A percentile compares a stretch with the other conserved stretches of the same genome.
Conservation (phyloP, 37 sponge, comb jelly and placozoan genomes). For the Crambe crambe region DNA sequence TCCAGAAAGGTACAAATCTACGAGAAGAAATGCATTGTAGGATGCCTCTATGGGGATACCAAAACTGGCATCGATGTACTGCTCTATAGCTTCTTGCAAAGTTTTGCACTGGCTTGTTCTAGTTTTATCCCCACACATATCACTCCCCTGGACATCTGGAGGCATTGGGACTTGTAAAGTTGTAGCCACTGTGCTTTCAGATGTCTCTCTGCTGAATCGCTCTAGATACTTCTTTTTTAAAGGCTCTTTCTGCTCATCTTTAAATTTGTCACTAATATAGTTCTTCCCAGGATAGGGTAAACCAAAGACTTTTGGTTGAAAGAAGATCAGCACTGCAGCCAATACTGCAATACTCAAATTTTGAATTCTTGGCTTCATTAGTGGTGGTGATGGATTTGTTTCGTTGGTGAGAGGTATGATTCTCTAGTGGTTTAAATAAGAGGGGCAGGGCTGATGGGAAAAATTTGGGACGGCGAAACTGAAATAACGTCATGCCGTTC, state of each 20-base stretch:
- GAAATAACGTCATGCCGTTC: no score
- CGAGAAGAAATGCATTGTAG: not conserved
- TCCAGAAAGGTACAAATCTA: not conserved
- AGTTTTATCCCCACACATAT: not conserved
- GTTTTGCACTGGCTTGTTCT: not conserved
- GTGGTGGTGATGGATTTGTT: not conserved
- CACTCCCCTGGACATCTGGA: not conserved
- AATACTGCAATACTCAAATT: not conserved
- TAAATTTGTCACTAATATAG: no score
- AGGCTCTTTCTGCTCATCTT: no score
- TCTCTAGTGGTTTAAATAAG: no score
- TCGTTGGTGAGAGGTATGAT: no score
- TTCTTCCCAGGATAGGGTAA: not conserved
- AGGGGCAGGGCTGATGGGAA: no score
- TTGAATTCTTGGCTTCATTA: not conserved
- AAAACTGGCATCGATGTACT: no score
- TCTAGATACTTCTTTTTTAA: no score
- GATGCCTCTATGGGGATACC: not conserved
- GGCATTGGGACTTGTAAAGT: not conserved
- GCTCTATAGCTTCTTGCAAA: not conserved
- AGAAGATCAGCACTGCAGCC: not conserved
- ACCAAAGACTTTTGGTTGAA: not conserved
- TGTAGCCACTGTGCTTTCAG: not conserved
- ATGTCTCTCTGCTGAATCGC: not conserved
- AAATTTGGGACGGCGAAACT: no score